Conservation (phyloP, 2,113 vertebrate genomes). For the Garra rufa region DNA sequence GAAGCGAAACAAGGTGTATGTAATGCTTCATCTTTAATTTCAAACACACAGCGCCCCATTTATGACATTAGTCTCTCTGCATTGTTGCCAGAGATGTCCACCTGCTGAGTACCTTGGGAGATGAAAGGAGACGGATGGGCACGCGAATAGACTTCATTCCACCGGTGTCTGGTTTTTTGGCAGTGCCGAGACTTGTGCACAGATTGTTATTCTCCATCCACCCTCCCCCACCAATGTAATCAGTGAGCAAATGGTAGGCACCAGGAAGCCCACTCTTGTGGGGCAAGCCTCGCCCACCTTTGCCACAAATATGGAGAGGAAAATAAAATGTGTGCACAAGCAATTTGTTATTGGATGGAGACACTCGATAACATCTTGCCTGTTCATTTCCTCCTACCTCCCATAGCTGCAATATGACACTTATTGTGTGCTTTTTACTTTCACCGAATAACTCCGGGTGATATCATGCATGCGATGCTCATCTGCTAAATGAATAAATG, state of each 20-base stretch:
- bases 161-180: slow-evolving; percentile 55
- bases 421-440: slow-evolving; percentile 29
- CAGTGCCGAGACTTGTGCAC: slow-evolving; percentile 65
- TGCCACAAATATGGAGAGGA: slow-evolving; percentile 45
- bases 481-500: slow-evolving; percentile 17
- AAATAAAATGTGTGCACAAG: slow-evolving; percentile 50
- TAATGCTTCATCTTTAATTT: slow-evolving; percentile 2
- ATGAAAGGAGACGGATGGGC: slow-evolving; percentile 30
- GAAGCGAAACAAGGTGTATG: background rate
- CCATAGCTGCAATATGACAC: slow-evolving; percentile 39
- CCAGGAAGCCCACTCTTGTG: slow-evolving; percentile 69
- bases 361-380: slow-evolving; percentile 43
- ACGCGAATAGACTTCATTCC: slow-evolving; percentile 60
- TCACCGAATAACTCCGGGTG: background rate
- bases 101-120: slow-evolving; percentile 9
- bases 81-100: slow-evolving; percentile 8
- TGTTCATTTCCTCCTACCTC: slow-evolving; percentile 55
- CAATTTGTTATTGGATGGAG: slow-evolving; percentile 51
- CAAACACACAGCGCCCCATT: background rate
- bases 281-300: slow-evolving; percentile 52
- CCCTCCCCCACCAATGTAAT: slow-evolving; percentile 66
- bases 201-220: slow-evolving; percentile 61
- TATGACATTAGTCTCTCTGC: slow-evolving; percentile 18
- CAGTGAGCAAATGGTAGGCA: slow-evolving; percentile 72
- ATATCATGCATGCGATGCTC: background rate